A percentile compares a stretch with the other conserved stretches of the same genome.
These are phyloP conservation scores for Copsychus sechellarum DNA, from an alignment of 2,113 vertebrate species.

Conservation along the genomic window DNA sequence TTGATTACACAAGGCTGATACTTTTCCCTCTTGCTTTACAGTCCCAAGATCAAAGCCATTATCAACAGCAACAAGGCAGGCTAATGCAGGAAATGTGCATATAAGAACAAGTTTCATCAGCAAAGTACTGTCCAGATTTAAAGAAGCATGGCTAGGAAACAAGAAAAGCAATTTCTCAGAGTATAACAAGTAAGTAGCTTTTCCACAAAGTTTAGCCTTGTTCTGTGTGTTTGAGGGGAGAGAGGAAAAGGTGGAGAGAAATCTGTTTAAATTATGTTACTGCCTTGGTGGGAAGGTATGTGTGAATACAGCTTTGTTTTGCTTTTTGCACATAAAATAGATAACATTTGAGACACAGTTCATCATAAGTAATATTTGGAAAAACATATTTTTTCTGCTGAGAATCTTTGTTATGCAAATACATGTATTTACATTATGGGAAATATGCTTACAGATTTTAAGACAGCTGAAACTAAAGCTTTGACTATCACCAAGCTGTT, in stretches of 20 bases:
- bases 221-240: too few relatives aligned
- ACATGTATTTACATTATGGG: accelerated
- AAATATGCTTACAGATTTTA: not conserved
- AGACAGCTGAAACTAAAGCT: not conserved
- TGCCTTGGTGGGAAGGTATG: not conserved
- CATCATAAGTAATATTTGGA: accelerated
- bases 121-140: constrained; percentile 87
- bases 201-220: not conserved
- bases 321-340: not conserved
- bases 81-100: constrained; percentile 78
- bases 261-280: too few relatives aligned
- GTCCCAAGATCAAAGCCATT: constrained; percentile 88
- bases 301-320: not conserved
- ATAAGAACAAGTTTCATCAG: constrained; percentile 89
- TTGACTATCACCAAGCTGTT: not conserved
- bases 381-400: not conserved
- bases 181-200: constrained; percentile 71
- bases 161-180: constrained; percentile 64
- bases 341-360: not conserved
- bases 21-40: constrained; percentile 41
- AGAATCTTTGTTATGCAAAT: not conserved
- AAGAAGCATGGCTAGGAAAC: constrained; percentile 85
- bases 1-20: not conserved
- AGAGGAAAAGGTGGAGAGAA: not conserved
- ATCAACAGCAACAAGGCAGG: constrained; percentile 84